phyloP scores from a whole-genome alignment of 2,888 invertebrate genomes.

The Cactoblastis cactorum region DNA sequence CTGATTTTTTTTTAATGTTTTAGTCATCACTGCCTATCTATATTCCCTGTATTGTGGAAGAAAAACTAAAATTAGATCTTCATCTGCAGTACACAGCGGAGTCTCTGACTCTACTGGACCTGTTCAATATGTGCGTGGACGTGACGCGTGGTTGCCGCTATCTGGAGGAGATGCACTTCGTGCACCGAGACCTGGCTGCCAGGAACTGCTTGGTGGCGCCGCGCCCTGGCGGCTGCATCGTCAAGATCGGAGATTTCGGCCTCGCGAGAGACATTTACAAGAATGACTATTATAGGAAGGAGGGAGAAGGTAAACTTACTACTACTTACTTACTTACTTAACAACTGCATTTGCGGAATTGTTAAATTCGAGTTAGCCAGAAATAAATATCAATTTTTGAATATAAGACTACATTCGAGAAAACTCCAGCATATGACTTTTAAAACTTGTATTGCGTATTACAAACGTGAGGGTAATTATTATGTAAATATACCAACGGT shows the following conservation, averaged over 20 bases:
- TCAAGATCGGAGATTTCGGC: conserved; percentile 99
- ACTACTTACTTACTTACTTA: not conserved
- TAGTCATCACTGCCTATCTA: no score
- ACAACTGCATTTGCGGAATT: no score
- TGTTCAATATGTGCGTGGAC: conserved; percentile 96
- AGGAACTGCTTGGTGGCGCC: conserved; percentile 96
- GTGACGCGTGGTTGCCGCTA: conserved; percentile 97
- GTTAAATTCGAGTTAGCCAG: no score
- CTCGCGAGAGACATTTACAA: conserved; percentile 97
- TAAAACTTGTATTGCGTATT: no score
- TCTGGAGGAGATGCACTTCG: conserved; percentile 97
- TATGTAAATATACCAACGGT: no score
- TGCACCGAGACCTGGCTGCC: conserved; percentile 97
- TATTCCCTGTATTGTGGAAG: no score
- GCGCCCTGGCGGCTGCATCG: conserved; percentile 84
- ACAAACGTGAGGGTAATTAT: no score
- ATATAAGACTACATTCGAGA: no score
- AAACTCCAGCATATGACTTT: no score
- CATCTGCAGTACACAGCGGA: conserved; percentile 81
- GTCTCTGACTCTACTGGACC: conserved; percentile 87
- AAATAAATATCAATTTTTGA: no score
- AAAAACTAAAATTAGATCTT: no score
- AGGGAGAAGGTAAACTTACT: conserved; percentile 82
- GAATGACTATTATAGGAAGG: conserved; percentile 98
- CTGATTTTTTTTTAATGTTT: no score